Conservation (phyloP, 1,140 invertebrate species). For the Leptinotarsa texana region DNA sequence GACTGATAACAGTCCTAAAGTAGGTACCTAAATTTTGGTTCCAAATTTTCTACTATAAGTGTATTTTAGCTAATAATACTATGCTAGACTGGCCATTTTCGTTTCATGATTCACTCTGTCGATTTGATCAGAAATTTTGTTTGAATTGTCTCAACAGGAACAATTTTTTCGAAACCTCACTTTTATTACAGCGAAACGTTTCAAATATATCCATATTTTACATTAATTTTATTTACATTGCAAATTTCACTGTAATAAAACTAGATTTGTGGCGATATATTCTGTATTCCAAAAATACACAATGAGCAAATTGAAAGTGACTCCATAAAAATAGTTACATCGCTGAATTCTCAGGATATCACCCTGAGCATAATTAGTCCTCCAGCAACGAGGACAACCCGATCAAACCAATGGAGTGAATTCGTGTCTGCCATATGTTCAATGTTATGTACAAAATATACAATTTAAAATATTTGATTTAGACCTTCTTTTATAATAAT, state of each 20-base stretch:
- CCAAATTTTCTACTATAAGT: constrained; percentile 46
- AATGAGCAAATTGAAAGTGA: not conserved
- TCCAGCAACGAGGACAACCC: constrained; percentile 4
- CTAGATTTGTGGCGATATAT: constrained; percentile 15
- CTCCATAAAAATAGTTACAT: too few species aligned
- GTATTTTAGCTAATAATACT: constrained; percentile 46
- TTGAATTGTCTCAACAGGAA: too few species aligned
- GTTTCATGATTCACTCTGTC: constrained; percentile 13
- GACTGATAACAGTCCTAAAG: constrained; percentile 40
- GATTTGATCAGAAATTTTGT: constrained; percentile 2
- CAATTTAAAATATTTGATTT: constrained; percentile 54
- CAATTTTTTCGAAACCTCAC: too few species aligned
- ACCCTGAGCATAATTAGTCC: too few species aligned
- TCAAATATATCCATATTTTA: constrained; percentile 26
- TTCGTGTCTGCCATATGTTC: constrained; percentile 30
- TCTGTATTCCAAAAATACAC: constrained; percentile 26
- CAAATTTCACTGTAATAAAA: constrained; percentile 17
- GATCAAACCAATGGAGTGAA: constrained; percentile 26
- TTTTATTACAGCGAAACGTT: constrained; percentile 1
- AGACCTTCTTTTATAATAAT: constrained; percentile 45
- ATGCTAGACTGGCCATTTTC: constrained; percentile 45
- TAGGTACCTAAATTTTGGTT: constrained; percentile 52
- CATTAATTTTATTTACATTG: constrained; percentile 25
- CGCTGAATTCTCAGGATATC: too few species aligned
- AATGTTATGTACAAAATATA: constrained; percentile 55